These are phyloP conservation scores for Meghimatium bilineatum DNA, from an alignment of 2,888 invertebrate genomes.

Conservation along the genomic window DNA sequence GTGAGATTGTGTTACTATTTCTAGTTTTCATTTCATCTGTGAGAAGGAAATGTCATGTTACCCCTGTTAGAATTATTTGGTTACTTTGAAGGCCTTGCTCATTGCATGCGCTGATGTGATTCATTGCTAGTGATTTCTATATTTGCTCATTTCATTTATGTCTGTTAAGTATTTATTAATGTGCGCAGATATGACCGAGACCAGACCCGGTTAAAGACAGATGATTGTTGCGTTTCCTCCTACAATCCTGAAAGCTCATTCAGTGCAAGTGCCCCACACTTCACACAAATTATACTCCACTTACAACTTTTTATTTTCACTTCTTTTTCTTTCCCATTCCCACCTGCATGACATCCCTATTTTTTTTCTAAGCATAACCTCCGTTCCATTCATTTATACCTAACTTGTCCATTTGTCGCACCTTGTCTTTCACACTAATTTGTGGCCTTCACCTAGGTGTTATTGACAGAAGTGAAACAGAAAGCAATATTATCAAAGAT, in stretches of 20 bases:
- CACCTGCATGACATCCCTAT: not conserved
- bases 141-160: constrained; percentile 15
- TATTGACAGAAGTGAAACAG: not conserved
- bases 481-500: constrained; percentile 14
- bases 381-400: not conserved
- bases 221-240: too few species aligned
- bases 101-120: constrained; percentile 11
- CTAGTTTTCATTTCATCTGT: not conserved
- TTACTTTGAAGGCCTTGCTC: not conserved
- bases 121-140: constrained; percentile 23
- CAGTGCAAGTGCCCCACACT: too few species aligned
- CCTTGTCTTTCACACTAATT: not conserved
- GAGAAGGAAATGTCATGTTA: not conserved
- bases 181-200: not conserved
- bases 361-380: not conserved
- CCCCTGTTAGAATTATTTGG: constrained; percentile 4
- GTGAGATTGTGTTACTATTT: not conserved
- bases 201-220: not conserved
- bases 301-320: not conserved
- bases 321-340: not conserved
- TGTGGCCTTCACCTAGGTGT: constrained; percentile 8
- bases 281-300: not conserved
- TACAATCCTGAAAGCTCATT: too few species aligned
- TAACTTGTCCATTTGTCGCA: not conserved
- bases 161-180: constrained; percentile 24